Evolutionary conservation across 1,140 invertebrate genomes (phyloP).

Genomic region (Cyclina sinensis): DNA sequence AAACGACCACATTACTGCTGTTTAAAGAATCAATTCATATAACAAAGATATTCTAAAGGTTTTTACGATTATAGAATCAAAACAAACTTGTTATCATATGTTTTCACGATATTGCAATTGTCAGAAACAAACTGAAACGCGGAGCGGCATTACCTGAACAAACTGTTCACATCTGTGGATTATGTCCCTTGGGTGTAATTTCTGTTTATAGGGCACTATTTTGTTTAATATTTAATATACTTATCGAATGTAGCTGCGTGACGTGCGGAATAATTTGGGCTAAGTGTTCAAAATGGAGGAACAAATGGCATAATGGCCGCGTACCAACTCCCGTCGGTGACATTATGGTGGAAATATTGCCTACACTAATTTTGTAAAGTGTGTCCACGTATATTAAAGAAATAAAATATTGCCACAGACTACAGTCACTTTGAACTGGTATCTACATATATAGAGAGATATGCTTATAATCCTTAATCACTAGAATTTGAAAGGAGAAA

Average conservation of each 20-base stretch:
- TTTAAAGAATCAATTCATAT: too few relatives aligned
- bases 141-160: too few relatives aligned
- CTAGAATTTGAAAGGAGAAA: too few relatives aligned
- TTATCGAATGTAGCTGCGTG: not conserved
- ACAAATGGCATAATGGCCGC: not conserved
- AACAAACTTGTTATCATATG: too few relatives aligned
- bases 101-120: too few relatives aligned
- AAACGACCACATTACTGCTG: too few relatives aligned
- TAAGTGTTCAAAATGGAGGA: not conserved
- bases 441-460: not conserved
- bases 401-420: not conserved
- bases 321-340: not conserved
- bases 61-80: too few relatives aligned
- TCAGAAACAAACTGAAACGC: too few relatives aligned
- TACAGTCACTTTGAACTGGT: not conserved
- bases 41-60: too few relatives aligned
- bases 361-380: conserved; percentile 10
- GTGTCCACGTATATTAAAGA: not conserved
- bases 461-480: too few relatives aligned
- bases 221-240: conserved; percentile 26
- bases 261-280: conserved; percentile 4
- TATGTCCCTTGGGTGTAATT: not conserved
- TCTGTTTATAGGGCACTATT: not conserved
- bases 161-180: too few relatives aligned
- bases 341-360: not conserved